phyloP scores from a whole-genome alignment of 2,113 vertebrate species.

The Scomber colias region DNA sequence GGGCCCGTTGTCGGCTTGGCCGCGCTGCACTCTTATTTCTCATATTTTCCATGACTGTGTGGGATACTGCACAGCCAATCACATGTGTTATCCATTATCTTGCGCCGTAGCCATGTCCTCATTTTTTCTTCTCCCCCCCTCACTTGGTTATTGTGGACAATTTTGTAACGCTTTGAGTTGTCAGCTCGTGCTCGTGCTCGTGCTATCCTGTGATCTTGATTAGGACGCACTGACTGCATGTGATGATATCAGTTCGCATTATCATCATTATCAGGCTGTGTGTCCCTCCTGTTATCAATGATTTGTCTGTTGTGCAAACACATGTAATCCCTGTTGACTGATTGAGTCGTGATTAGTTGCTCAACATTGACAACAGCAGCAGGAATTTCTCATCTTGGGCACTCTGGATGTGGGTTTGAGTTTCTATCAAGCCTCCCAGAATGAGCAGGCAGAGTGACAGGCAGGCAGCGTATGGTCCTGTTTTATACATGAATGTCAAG shows the following conservation, averaged over 20 bases:
- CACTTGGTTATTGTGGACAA: slow-evolving; percentile 47
- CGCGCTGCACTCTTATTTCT: slow-evolving; percentile 62
- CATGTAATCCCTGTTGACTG: slow-evolving; percentile 3
- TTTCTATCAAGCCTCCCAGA: slow-evolving; percentile 28
- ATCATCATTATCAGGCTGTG: slow-evolving; percentile 13
- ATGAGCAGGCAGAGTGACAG: background rate
- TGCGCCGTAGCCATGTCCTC: slow-evolving; percentile 64
- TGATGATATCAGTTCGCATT: slow-evolving; percentile 1
- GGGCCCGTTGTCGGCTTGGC: slow-evolving; percentile 63
- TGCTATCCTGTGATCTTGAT: slow-evolving; percentile 19
- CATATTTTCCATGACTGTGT: slow-evolving; percentile 80
- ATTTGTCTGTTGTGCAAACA: slow-evolving; percentile 20
- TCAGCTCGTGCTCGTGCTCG: slow-evolving; percentile 7
- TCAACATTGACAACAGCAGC: slow-evolving; percentile 21
- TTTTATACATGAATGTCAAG: slow-evolving; percentile 4
- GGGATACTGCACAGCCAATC: slow-evolving; percentile 68
- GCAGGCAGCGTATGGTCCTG: background rate
- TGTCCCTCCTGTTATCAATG: slow-evolving; percentile 29
- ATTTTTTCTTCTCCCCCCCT: background rate
- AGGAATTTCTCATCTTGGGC: slow-evolving; percentile 43
- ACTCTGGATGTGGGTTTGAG: slow-evolving; percentile 29
- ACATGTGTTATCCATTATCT: slow-evolving; percentile 81
- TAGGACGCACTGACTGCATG: background rate
- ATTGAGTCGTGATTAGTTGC: slow-evolving; percentile 38
- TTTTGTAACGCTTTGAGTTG: slow-evolving; percentile 45